Percentiles rank a stretch among this genome's conserved stretches.
These are phyloP conservation scores for Aphelinus atriplicis DNA, from an alignment of 1,140 invertebrate genomes.

Conservation along the genomic window DNA sequence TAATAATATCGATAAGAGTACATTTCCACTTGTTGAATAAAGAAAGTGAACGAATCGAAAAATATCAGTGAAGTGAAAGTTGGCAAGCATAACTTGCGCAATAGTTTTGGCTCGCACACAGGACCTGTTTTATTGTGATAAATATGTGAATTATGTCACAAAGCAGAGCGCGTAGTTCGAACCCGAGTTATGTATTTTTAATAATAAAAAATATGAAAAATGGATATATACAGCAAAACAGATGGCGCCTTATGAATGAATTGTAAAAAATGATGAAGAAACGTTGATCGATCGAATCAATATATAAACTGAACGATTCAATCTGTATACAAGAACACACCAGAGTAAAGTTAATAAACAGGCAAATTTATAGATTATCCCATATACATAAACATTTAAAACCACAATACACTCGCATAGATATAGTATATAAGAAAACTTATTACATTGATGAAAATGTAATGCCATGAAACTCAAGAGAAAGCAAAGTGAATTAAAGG, in stretches of 20 bases:
- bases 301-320: too few relatives aligned
- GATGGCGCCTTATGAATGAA: slow-evolving; percentile 30
- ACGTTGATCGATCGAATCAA: too few relatives aligned
- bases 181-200: slow-evolving; percentile 29
- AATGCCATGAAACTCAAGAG: slow-evolving; percentile 25
- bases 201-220: slow-evolving; percentile 5
- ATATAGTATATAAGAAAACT: not conserved
- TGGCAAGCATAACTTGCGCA: not conserved
- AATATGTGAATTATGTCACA: slow-evolving; percentile 16
- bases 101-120: slow-evolving; percentile 32
- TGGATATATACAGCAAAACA: not conserved
- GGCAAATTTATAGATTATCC: too few relatives aligned
- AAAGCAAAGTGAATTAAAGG: not conserved
- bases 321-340: too few relatives aligned
- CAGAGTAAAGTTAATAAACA: too few relatives aligned
- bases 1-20: too few relatives aligned
- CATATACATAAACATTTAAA: slow-evolving; percentile 7
- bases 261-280: slow-evolving; percentile 7
- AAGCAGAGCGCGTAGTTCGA: not conserved
- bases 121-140: slow-evolving; percentile 36
- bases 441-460: slow-evolving; percentile 3
- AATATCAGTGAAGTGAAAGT: too few relatives aligned
- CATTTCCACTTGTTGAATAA: too few relatives aligned
- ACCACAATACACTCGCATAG: slow-evolving; percentile 18
- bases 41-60: too few relatives aligned